phyloP scores from a whole-genome alignment of 1,140 invertebrate genomes.

The Drosophila baimaii region DNA sequence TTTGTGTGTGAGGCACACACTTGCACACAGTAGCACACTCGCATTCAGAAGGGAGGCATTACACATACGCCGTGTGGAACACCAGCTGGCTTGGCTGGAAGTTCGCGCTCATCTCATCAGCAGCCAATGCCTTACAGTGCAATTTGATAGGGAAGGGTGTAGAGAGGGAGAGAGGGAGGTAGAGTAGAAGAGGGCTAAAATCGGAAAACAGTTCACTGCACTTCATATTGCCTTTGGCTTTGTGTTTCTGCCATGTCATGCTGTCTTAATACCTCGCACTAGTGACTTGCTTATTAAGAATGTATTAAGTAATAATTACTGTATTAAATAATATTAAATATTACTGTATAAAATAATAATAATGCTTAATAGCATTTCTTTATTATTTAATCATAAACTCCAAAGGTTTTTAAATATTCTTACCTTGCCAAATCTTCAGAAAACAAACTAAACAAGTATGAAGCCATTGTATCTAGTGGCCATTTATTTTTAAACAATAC shows the following conservation, averaged over 20 bases:
- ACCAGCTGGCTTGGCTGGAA: slow-evolving; percentile 50
- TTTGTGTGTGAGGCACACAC: slow-evolving; percentile 45
- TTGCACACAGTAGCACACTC: background rate
- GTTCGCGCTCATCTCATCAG: slow-evolving; percentile 68
- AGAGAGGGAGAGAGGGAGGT: background rate
- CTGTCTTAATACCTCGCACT: slow-evolving; percentile 16
- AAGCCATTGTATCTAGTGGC: too few species aligned
- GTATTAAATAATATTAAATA: too few species aligned
- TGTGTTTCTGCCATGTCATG: slow-evolving; percentile 18
- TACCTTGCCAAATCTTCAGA: too few species aligned
- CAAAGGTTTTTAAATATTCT: too few species aligned
- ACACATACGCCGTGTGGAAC: slow-evolving; percentile 58
- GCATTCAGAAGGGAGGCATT: slow-evolving; percentile 17
- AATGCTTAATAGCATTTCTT: too few species aligned
- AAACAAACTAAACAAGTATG: too few species aligned
- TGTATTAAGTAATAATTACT: too few species aligned
- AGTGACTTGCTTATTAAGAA: too few species aligned
- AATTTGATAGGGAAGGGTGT: slow-evolving; percentile 54
- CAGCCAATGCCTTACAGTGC: slow-evolving; percentile 40
- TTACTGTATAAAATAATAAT: too few species aligned
- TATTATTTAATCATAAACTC: too few species aligned
- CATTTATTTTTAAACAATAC: too few species aligned
- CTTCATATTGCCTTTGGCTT: slow-evolving; percentile 52
- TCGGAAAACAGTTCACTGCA: slow-evolving; percentile 65
- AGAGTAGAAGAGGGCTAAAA: background rate